A percentile compares a stretch with the other conserved stretches of the same genome.
These are phyloP conservation scores for Ceratotherium simum DNA, from an alignment of 2,113 vertebrate species.

Conservation along the genomic window DNA sequence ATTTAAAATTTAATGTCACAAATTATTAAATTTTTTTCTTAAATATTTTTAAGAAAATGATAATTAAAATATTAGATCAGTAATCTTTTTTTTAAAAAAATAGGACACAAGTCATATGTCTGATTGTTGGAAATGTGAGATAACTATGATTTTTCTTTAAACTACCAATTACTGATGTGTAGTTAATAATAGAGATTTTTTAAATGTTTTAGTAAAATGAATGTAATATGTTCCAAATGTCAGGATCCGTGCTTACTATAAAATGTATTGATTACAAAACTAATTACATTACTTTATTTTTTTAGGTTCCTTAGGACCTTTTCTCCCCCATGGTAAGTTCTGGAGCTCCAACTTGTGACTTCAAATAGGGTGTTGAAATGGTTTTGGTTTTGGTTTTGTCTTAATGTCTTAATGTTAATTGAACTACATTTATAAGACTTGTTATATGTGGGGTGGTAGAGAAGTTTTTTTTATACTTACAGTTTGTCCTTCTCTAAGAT, in stretches of 20 bases:
- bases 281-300: conserved; percentile 85
- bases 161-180: background rate
- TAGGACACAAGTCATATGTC: background rate
- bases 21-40: background rate
- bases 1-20: background rate
- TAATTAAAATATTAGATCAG: background rate
- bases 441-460: conserved; percentile 68
- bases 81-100: background rate
- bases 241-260: conserved; percentile 70
- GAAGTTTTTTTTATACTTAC: conserved; percentile 64
- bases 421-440: conserved; percentile 40
- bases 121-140: background rate
- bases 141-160: conserved; percentile 37
- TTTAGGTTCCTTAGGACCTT: conserved; percentile 85
- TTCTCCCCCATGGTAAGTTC: conserved; percentile 86
- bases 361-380: conserved; percentile 81
- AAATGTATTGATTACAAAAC: conserved; percentile 78
- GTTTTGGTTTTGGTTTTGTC: conserved; percentile 83
- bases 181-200: background rate
- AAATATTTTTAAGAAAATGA: background rate
- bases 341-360: conserved; percentile 87
- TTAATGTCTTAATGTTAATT: conserved; percentile 77
- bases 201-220: conserved; percentile 40
- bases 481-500: conserved; percentile 64
- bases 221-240: conserved; percentile 31